Evolutionary conservation across 2,113 vertebrate species (phyloP), one percentile per base, ranked within the genome.

Genomic region (Polyodon spathula): DNA sequence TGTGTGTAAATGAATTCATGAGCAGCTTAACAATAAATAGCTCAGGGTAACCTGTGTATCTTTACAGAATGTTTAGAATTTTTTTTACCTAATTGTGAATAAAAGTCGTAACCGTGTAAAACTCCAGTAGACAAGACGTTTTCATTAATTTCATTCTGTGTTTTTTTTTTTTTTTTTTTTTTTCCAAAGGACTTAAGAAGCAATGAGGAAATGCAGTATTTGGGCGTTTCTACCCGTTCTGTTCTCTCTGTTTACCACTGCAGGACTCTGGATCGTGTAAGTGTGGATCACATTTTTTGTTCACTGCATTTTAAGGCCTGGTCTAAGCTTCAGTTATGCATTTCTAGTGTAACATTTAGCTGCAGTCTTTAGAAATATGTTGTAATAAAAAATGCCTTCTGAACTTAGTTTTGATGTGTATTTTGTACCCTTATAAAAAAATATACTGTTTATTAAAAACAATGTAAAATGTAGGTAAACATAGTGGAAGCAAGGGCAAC

Each of bases 241-340:
- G 43, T 89, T 89, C 63, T 88, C 91, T 12, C 39, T 85, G 51
- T 84, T 87, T 68, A 91, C 90, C 2, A 89, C 91, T 17, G 84
- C 81, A 27, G 93, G 94, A 62, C 76, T 97, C 40, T 94, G 90
- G 90, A 78, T 86, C 66, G 91, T 94, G 94, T 97, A 81, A 93
- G 93, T 90, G 68, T 40, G 11, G 38, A 43, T 43, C 27, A 43
- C 8, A 4, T 54, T 51, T 2, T 8, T 53, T 53, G 6, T 40
- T n/a, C 4, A 12, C 14, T 14, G 10, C 7, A 48, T 15, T 46
- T 11, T 14, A 6, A 5, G 15, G 6, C 14, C 6, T 9, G 48
- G 51, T 39, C 6, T 10, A 12, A 11, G 40, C 5, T 37, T 1
- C 43, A 44, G n/a, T n/a, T n/a, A n/a, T n/a, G n/a, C n/a, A n/a